Percentiles rank a stretch among this genome's conserved stretches.
Conservation (phyloP, 1,140 invertebrate species). For the Protaetia brevitarsis region DNA sequence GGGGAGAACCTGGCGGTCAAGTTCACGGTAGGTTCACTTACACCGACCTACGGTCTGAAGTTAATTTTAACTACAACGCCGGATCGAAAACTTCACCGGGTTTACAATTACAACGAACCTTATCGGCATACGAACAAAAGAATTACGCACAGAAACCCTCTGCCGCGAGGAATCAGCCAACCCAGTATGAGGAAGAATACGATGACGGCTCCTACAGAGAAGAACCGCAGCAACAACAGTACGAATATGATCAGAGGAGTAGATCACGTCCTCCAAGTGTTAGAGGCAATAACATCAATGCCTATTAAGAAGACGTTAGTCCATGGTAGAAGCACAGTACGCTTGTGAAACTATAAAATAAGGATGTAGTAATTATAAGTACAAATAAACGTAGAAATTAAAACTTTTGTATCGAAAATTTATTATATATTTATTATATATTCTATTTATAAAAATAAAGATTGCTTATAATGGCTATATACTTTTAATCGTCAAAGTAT, state of each 20-base stretch:
- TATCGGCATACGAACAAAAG: neutral
- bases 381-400: too few species aligned
- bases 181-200: neutral
- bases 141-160: neutral
- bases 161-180: neutral
- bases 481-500: too few species aligned
- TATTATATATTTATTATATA: too few species aligned
- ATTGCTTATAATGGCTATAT: too few species aligned
- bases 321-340: too few species aligned
- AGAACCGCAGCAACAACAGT: neutral
- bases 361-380: too few species aligned
- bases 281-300: too few species aligned
- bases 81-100: slow-evolving; percentile 37
- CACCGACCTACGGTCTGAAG: slow-evolving; percentile 46
- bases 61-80: slow-evolving; percentile 46
- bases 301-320: too few species aligned
- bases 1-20: slow-evolving; percentile 39
- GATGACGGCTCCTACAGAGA: neutral
- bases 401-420: too few species aligned
- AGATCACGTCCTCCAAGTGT: neutral
- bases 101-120: slow-evolving; percentile 30
- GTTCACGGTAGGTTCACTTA: slow-evolving; percentile 45
- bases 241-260: neutral
- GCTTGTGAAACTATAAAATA: too few species aligned
- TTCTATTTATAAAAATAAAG: too few species aligned